Evolutionary conservation across 2,888 invertebrate genomes (phyloP).

Genomic region (Exocentrus adspersus): DNA sequence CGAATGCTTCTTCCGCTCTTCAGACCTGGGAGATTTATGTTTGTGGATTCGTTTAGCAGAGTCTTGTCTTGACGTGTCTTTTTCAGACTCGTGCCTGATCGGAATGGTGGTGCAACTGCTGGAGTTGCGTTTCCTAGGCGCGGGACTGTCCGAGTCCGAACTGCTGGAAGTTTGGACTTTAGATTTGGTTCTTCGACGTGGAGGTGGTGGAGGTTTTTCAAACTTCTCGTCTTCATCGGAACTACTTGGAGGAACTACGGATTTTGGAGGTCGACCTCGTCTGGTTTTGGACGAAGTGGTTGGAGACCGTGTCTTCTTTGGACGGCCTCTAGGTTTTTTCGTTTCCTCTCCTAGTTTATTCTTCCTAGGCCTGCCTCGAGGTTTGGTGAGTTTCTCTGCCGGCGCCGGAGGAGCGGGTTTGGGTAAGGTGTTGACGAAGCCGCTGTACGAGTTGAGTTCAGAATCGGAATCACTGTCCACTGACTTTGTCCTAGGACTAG

Average conservation of each 20-base stretch:
- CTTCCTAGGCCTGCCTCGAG: slow-evolving; percentile 46
- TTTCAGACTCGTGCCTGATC: slow-evolving; percentile 46
- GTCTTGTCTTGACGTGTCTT: slow-evolving; percentile 42
- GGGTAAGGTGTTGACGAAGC: slow-evolving; percentile 51
- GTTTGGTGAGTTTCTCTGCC: slow-evolving; percentile 31
- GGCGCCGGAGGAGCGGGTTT: slow-evolving; percentile 62
- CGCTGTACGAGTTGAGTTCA: slow-evolving; percentile 32
- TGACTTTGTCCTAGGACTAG: slow-evolving; percentile 59
- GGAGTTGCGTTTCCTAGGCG: slow-evolving; percentile 35
- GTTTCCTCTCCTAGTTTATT: slow-evolving; percentile 37
- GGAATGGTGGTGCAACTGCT: slow-evolving; percentile 34
- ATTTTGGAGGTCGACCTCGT: slow-evolving; percentile 58
- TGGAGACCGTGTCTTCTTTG: slow-evolving; percentile 44
- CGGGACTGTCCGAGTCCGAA: slow-evolving; percentile 49
- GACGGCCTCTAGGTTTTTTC: slow-evolving; percentile 50
- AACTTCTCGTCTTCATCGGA: slow-evolving; percentile 60
- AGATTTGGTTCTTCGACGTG: slow-evolving; percentile 51
- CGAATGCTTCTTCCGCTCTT: slow-evolving; percentile 41
- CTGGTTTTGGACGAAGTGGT: slow-evolving; percentile 52
- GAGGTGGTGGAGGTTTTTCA: slow-evolving; percentile 54
- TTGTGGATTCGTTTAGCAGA: slow-evolving; percentile 46
- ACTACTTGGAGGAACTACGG: slow-evolving; percentile 53
- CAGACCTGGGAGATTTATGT: slow-evolving; percentile 45
- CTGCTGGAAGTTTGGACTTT: slow-evolving; percentile 49
- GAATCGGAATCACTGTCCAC: slow-evolving; percentile 60